phyloP scores from a whole-genome alignment of 2,113 vertebrate species.

The Loxodonta africana region DNA sequence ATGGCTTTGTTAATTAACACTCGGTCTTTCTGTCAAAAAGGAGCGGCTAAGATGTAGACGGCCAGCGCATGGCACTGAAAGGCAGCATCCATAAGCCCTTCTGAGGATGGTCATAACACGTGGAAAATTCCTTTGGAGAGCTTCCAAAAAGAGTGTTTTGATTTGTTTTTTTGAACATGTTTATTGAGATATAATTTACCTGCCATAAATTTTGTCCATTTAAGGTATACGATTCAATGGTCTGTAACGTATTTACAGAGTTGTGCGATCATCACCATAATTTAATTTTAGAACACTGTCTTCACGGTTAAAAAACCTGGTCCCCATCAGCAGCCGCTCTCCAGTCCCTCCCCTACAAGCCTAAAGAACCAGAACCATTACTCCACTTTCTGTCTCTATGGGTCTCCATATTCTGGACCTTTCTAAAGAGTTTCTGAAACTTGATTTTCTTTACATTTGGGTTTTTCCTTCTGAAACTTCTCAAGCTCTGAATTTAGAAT shows the following conservation, averaged over 20 bases:
- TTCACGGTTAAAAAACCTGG: rapidly evolving
- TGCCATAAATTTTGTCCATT: background rate
- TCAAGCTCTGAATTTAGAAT: background rate
- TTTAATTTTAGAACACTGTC: background rate
- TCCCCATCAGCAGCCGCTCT: rapidly evolving
- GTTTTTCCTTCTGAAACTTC: background rate
- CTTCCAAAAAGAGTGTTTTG: too few species aligned
- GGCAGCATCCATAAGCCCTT: rapidly evolving
- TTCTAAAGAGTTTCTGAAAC: background rate
- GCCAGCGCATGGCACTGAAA: background rate
- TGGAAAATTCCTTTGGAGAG: background rate
- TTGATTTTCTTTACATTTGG: background rate
- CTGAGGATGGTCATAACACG: rapidly evolving
- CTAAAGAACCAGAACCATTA: too few species aligned
- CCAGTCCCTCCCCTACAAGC: too few species aligned
- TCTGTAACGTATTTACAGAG: background rate
- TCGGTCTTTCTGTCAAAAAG: background rate
- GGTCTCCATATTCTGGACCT: too few species aligned
- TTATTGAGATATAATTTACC: too few species aligned
- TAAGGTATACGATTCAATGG: rapidly evolving
- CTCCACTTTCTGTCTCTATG: too few species aligned
- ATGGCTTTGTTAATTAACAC: too few species aligned
- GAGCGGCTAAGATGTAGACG: rapidly evolving
- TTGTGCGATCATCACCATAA: rapidly evolving
- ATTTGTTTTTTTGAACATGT: background rate